Evolutionary conservation across 2,888 invertebrate species (phyloP), one percentile per base, ranked within the genome.

Genomic region (Trachelus tabidus): DNA sequence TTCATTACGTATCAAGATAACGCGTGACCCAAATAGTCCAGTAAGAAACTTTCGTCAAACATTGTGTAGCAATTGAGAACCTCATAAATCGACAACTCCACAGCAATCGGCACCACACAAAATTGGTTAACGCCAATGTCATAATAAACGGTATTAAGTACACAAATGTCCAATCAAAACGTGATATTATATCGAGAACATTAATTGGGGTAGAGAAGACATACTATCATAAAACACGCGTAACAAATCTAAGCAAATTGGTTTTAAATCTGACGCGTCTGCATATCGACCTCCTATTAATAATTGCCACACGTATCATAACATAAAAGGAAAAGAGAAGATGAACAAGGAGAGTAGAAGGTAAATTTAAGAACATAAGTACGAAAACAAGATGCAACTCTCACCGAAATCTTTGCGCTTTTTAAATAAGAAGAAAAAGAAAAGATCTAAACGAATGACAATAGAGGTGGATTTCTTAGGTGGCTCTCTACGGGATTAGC

Each of bases 381-480:
- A 71, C 75, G 56, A 80, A 78, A 23, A 80, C 76, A 74, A 73
- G 79, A 81, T 80, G 81, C 81, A 78, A 79, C 68, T 33, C 23
- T 68, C 37, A 34, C 79, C 56, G 75, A 77, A 69, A 69, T 56
- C 40, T 73, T 71, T 78, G 77, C 76, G 75, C 75, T 74, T 23
- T 68, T 68, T 69, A 77, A 77, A 79, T 68, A 23, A 75, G 31
- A 37, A 56, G 3, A 73, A 78, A 79, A 31, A 73, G 75, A 69
- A 71, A 68, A 71, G 34, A 35, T 56, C 76, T 23, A 23, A 23
- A 23, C 56, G 56, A 56, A 23, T 23, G 56, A 56, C 23, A 56
- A 15, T 71, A 2, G 15, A 71, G 71, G 3, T 71, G 31, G 11
- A 71, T 34, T 34, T 71, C 71, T 71, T 23, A 56, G 11, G 12